Conservation (phyloP, 2,113 vertebrate species). For the Scomber japonicus region DNA sequence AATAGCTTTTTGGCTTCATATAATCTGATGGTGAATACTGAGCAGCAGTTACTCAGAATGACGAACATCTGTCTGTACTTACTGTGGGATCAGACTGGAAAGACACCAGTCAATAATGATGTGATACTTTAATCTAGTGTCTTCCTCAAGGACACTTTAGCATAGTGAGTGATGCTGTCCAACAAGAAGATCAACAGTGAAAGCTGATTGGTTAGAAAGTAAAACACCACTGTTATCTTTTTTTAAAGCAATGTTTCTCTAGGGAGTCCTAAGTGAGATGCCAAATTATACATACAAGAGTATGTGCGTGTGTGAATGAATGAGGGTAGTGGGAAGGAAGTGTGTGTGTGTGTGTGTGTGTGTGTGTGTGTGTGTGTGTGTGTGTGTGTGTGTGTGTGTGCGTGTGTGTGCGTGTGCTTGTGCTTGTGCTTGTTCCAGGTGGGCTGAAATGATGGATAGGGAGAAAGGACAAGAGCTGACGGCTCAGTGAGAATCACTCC, state of each 20-base stretch:
- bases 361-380: constrained; percentile 20
- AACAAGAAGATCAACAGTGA: no score
- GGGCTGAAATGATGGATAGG: constrained; percentile 65
- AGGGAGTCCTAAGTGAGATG: constrained; percentile 10
- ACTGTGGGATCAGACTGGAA: background rate
- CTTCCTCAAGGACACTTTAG: background rate
- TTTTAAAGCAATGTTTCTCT: constrained; percentile 20
- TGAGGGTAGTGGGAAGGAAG: no score
- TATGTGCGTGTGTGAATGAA: constrained; percentile 4
- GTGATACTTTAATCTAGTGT: no score
- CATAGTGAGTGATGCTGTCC: background rate
- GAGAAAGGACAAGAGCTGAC: constrained; percentile 52
- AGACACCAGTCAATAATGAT: background rate
- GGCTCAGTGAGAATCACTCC: constrained; percentile 63
- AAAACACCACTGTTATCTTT: constrained; percentile 4
- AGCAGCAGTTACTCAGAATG: background rate
- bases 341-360: background rate
- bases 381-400: background rate
- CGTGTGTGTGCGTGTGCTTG: constrained; percentile 3
- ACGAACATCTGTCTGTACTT: background rate
- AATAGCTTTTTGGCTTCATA: background rate
- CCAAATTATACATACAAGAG: constrained; percentile 12
- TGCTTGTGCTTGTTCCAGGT: constrained; percentile 38
- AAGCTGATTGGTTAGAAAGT: no score
- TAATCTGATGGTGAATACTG: background rate